phyloP scores from a whole-genome alignment of 2,797 vertebrate species.

The Brachymystax lenok region DNA sequence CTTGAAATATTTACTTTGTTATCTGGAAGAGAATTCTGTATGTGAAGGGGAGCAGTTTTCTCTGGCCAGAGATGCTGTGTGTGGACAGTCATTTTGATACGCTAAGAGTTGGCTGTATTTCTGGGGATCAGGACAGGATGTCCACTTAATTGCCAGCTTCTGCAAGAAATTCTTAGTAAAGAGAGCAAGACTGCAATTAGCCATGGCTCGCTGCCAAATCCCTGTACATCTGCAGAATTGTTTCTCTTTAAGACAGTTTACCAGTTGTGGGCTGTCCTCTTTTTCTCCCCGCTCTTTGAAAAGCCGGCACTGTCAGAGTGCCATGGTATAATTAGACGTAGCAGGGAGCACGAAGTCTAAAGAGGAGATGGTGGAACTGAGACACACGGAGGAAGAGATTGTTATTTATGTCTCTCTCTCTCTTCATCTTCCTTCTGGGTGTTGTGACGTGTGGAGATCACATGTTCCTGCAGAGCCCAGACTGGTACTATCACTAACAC shows the following conservation, averaged over 20 bases:
- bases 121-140: constrained; percentile 62
- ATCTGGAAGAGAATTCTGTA: background rate
- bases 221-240: constrained; percentile 68
- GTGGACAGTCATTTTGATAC: constrained; percentile 10
- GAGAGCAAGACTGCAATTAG: constrained; percentile 75
- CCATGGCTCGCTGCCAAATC: constrained; percentile 62
- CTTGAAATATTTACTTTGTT: background rate
- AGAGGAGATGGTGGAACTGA: constrained; percentile 52
- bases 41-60: constrained; percentile 37
- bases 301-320: constrained; percentile 60
- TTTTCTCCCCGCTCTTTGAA: constrained; percentile 54
- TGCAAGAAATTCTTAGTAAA: constrained; percentile 63
- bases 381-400: constrained; percentile 35
- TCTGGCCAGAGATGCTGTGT: constrained; percentile 19
- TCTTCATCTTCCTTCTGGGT: constrained; percentile 49
- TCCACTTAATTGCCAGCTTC: constrained; percentile 74
- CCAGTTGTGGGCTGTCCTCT: constrained; percentile 51
- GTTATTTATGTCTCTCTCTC: constrained; percentile 46
- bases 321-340: constrained; percentile 66
- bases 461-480: constrained; percentile 3
- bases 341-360: constrained; percentile 48
- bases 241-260: constrained; percentile 69
- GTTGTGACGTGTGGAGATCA: constrained; percentile 25
- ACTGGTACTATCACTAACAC: too few species aligned
- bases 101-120: constrained; percentile 29